Evolutionary conservation across 2,113 vertebrate genomes (phyloP).

Genomic region (Cyprinodon variegatus): DNA sequence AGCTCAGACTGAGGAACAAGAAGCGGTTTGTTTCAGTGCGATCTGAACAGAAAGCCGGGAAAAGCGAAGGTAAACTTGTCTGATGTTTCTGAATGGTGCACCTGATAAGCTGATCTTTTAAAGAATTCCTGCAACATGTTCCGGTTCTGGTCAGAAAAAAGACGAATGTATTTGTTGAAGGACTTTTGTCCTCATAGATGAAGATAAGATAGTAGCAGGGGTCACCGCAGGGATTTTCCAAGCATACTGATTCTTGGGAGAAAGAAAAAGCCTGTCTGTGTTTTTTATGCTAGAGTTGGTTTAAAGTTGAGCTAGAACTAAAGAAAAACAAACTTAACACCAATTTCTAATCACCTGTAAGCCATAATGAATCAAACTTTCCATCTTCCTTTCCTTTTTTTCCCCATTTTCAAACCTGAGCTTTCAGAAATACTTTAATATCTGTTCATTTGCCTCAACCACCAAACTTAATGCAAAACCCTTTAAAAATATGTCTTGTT

Average conservation of each 20-base stretch:
- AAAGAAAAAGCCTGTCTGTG: neutral
- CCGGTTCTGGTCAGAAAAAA: neutral
- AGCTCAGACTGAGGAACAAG: slow-evolving; percentile 12
- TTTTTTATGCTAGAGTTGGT: slow-evolving; percentile 22
- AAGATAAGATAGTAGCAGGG: slow-evolving; percentile 68
- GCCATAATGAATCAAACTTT: slow-evolving; percentile 42
- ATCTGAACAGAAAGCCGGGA: slow-evolving; percentile 9
- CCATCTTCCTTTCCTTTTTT: slow-evolving; percentile 2
- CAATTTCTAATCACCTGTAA: slow-evolving; percentile 41
- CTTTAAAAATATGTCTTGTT: neutral
- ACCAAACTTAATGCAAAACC: neutral
- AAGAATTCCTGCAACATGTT: slow-evolving; percentile 30
- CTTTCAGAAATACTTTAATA: slow-evolving; percentile 30
- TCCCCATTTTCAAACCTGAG: slow-evolving; percentile 23
- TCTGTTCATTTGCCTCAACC: neutral
- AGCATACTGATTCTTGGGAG: slow-evolving; percentile 59
- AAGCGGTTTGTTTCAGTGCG: slow-evolving; percentile 25
- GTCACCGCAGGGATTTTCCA: slow-evolving; percentile 45
- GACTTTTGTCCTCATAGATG: slow-evolving; percentile 53
- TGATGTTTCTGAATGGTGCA: slow-evolving; percentile 7
- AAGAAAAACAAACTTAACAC: slow-evolving; percentile 17
- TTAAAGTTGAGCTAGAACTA: slow-evolving; percentile 12
- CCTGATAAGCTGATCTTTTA: slow-evolving; percentile 51
- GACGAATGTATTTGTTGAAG: slow-evolving; percentile 40
- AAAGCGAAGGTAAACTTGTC: slow-evolving; percentile 47